Evolutionary conservation across 2,888 invertebrate genomes (phyloP), one percentile per base, ranked within the genome.

Genomic region (Gastracanthus pulcherrimus): DNA sequence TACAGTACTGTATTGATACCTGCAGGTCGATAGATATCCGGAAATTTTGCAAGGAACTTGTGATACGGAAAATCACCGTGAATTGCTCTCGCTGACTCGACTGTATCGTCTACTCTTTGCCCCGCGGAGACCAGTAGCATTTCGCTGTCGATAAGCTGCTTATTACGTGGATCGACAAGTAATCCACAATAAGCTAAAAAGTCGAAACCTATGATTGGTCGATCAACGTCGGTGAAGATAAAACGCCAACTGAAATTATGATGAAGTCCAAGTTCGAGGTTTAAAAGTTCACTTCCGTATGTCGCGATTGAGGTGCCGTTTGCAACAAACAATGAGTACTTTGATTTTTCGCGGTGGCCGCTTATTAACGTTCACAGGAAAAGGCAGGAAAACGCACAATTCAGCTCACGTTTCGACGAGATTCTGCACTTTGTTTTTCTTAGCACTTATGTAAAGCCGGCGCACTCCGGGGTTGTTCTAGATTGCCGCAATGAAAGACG

Each of bases 401-500:
- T 36, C 70, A 19, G 70, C 70, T 16, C 36, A 55, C 1, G 34
- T 55, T 9, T 70, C 34, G 1, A 70, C 19, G 19, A 70, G 19
- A 26, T 36, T 26, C 23, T 26, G 55, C 11, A 23, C 23, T 13
- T 26, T 55, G 0, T 11, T 55, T 0, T 62, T n/a, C 3, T n/a
- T 19, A 13, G 31, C 62, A 7, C 23, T 62, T 2, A 62, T 19
- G 31, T n/a, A 62, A 2, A 62, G 62, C 34, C 62, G 62, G 62
- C 62, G 62, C 9, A 16, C 26, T 36, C 3, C 1, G 2, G 31
- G 62, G 34, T 9, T 19, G 34, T 7, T 7, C 26, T 41, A 23
- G 62, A n/a, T 36, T 23, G 75, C 75, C 80, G 58, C 67, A 6
- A 64, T 66, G 36, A 74, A 23, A 13, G 72, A 72, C 74, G n/a